phyloP scores from a whole-genome alignment of 2,888 invertebrate species.

The Oscheius sp. region DNA sequence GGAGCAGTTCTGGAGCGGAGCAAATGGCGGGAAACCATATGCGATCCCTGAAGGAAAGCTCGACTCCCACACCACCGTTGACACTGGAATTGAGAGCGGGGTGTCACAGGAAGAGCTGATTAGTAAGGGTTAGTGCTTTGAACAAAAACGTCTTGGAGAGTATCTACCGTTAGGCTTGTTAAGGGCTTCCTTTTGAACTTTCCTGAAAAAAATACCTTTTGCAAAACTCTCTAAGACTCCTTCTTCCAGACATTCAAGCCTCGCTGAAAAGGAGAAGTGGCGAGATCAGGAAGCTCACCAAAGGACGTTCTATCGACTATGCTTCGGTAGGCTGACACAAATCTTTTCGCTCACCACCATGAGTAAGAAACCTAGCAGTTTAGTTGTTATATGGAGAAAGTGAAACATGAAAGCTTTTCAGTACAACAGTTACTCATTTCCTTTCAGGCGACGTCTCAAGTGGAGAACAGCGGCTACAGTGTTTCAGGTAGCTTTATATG shows the following conservation, averaged over 20 bases:
- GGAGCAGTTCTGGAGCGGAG: constrained; percentile 34
- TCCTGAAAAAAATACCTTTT: background rate
- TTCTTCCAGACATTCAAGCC: constrained; percentile 24
- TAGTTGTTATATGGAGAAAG: too few species aligned
- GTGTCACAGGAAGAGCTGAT: constrained; percentile 24
- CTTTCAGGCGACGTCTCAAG: constrained; percentile 11
- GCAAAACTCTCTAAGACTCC: too few species aligned
- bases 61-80: constrained; percentile 7
- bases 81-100: constrained; percentile 8
- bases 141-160: background rate
- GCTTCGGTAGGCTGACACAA: background rate
- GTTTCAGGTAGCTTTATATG: constrained; percentile 20
- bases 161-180: too few species aligned
- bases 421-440: background rate
- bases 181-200: background rate
- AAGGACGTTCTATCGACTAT: constrained; percentile 14
- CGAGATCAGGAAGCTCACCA: constrained; percentile 7
- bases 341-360: too few species aligned
- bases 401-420: too few species aligned
- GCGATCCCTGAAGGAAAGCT: constrained; percentile 9
- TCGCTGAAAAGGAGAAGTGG: constrained; percentile 1
- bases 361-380: too few species aligned
- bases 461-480: constrained; percentile 31
- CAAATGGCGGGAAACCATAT: constrained; percentile 38
- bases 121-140: constrained; percentile 1